Percentiles rank a stretch among this genome's conserved stretches.
These are phyloP conservation scores for Pristionchus arcanus DNA, from an alignment of 2,888 invertebrate species.

Conservation along the genomic window DNA sequence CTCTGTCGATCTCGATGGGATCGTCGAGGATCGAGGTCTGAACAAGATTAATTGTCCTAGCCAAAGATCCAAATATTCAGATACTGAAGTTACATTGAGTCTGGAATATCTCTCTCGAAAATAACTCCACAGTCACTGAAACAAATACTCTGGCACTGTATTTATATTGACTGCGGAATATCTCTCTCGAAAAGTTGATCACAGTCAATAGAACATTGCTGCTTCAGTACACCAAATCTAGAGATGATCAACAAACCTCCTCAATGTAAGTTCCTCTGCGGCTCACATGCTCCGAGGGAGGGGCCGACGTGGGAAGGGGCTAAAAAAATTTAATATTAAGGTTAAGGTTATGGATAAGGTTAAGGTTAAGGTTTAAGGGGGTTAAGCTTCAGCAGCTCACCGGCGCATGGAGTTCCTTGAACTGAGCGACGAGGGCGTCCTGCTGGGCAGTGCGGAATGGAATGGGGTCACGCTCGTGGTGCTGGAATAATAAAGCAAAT, in stretches of 20 bases:
- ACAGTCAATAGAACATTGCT: no score
- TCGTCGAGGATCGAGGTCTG: constrained; percentile 49
- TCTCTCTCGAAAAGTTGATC: no score
- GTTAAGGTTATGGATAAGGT: no score
- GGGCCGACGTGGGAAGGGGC: constrained; percentile 31
- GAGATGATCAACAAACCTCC: constrained; percentile 14
- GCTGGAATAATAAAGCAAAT: not conserved
- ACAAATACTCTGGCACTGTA: no score
- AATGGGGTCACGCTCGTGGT: not conserved
- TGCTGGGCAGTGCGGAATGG: constrained; percentile 51
- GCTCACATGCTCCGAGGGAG: constrained; percentile 44
- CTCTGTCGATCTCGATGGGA: constrained; percentile 51
- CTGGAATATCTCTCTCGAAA: no score
- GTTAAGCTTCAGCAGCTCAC: no score
- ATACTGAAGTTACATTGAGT: no score
- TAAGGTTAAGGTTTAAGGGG: no score
- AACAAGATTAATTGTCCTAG: not conserved
- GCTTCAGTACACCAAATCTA: not conserved
- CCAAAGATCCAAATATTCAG: not conserved
- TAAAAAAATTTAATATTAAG: no score
- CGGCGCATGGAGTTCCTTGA: constrained; percentile 45
- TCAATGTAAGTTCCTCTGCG: constrained; percentile 52
- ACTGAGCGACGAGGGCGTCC: constrained; percentile 41
- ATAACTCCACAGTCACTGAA: no score
- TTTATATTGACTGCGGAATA: no score